Conservation (phyloP, 2,888 invertebrate species). For the Piscicola geometra region DNA sequence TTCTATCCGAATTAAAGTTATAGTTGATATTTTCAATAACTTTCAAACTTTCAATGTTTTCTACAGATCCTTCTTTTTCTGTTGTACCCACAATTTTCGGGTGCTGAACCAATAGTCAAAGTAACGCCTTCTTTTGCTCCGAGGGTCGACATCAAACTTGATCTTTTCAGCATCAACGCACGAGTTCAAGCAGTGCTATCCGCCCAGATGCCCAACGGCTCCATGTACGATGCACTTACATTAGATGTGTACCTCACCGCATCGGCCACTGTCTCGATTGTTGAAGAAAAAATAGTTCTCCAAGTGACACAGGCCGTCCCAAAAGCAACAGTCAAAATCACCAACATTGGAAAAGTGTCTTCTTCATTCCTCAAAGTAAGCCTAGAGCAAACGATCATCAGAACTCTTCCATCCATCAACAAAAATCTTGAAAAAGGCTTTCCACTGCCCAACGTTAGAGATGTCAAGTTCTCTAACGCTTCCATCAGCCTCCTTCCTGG, state of each 20-base stretch:
- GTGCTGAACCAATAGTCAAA: not conserved
- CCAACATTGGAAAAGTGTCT: not conserved
- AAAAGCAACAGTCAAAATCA: not conserved
- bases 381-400: not conserved
- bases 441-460: not conserved
- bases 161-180: not conserved
- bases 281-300: not conserved
- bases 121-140: not conserved
- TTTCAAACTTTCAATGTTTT: too few species aligned
- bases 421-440: not conserved
- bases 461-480: slow-evolving; percentile 1
- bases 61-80: not conserved
- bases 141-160: not conserved
- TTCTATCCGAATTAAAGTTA: too few species aligned
- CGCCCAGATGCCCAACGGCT: not conserved
- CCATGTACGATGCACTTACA: not conserved
- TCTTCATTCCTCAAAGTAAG: not conserved
- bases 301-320: not conserved
- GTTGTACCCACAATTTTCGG: not conserved
- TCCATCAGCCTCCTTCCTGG: not conserved
- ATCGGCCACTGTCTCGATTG: not conserved
- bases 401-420: not conserved
- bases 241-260: not conserved
- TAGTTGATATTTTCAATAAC: too few species aligned
- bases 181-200: not conserved